Evolutionary conservation across 2,888 invertebrate species (phyloP).

Genomic region (Agrilus cyanescens): DNA sequence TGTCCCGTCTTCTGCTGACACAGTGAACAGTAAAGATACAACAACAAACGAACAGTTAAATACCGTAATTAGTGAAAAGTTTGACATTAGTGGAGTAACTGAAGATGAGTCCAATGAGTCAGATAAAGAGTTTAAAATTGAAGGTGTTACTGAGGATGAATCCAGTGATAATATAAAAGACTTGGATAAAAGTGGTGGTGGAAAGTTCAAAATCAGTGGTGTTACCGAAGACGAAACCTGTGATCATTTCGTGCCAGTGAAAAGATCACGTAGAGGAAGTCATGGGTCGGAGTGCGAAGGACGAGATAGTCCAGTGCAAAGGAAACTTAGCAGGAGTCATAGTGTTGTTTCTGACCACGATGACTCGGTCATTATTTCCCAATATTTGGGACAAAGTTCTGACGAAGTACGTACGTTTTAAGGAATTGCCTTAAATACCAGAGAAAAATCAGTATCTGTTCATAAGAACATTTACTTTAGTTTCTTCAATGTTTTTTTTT

Average conservation of each 20-base stretch:
- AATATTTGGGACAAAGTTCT: too few species aligned
- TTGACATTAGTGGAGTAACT: conserved; percentile 8
- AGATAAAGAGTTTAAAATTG: background rate
- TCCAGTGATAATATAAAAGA: conserved; percentile 1
- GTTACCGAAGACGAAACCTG: conserved; percentile 10
- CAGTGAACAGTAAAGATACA: too few species aligned
- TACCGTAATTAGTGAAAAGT: background rate
- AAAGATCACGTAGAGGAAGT: too few species aligned
- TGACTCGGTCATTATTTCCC: too few species aligned
- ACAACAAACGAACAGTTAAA: background rate
- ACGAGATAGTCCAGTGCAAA: too few species aligned
- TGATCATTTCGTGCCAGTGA: conserved; percentile 1
- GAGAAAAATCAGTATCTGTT: too few species aligned
- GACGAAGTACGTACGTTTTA: too few species aligned
- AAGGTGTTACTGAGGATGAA: background rate
- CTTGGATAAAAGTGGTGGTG: background rate
- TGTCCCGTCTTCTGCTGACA: too few species aligned
- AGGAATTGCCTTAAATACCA: too few species aligned
- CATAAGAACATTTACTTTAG: too few species aligned
- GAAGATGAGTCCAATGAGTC: conserved; percentile 9
- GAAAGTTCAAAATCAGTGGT: conserved; percentile 5
- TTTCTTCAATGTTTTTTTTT: conserved; percentile 5
- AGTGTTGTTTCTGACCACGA: conserved; percentile 3
- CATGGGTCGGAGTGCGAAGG: too few species aligned
- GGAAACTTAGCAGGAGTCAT: conserved; percentile 8